These are phyloP conservation scores for Drosophila yooni DNA, from an alignment of 2,888 invertebrate species.

Conservation along the genomic window DNA sequence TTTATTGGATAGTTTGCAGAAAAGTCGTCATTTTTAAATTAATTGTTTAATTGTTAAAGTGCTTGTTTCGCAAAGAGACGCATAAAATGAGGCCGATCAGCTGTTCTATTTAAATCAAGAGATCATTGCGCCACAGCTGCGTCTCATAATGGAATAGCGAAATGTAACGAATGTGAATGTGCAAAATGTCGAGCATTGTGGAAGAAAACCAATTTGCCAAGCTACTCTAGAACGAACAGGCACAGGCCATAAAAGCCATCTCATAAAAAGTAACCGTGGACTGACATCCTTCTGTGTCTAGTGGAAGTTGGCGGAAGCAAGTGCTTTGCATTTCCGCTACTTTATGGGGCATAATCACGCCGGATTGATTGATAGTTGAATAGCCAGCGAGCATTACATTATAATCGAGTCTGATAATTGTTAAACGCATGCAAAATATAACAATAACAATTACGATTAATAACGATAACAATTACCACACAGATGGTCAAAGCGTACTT, in stretches of 20 bases:
- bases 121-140: neutral
- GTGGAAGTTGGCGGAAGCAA: slow-evolving; percentile 55
- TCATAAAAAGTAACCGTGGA: slow-evolving; percentile 18
- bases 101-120: neutral
- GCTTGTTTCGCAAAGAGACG: neutral
- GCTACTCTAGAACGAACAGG: slow-evolving; percentile 25
- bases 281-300: slow-evolving; percentile 56
- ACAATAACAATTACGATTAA: slow-evolving; percentile 18
- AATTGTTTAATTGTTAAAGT: neutral
- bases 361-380: slow-evolving; percentile 47
- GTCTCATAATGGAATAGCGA: neutral
- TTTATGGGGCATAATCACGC: slow-evolving; percentile 41
- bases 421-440: slow-evolving; percentile 6
- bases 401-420: slow-evolving; percentile 38
- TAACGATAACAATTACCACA: slow-evolving; percentile 28
- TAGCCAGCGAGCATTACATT: slow-evolving; percentile 29
- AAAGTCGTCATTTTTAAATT: neutral
- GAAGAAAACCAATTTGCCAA: neutral
- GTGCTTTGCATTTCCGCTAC: slow-evolving; percentile 67
- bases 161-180: neutral
- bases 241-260: slow-evolving; percentile 39
- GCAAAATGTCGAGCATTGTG: neutral
- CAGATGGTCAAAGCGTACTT: slow-evolving; percentile 13
- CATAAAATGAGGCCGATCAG: neutral
- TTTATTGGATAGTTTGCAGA: neutral